These are phyloP conservation scores for Anadara kagoshimensis DNA, from an alignment of 1,140 invertebrate genomes.

Conservation along the genomic window DNA sequence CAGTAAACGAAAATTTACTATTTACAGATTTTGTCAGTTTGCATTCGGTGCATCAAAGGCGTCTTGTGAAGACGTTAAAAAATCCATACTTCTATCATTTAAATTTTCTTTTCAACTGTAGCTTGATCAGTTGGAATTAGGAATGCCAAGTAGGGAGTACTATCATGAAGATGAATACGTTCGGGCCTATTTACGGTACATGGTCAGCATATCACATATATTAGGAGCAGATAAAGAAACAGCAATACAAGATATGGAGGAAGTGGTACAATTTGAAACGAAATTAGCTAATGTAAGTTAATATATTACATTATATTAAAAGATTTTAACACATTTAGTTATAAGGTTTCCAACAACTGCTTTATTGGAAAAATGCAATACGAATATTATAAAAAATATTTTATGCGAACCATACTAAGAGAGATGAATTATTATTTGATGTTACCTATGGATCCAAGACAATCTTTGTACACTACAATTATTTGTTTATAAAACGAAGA, in stretches of 20 bases:
- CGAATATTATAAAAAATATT: not conserved
- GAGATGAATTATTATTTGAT: not conserved
- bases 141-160: conserved; percentile 85
- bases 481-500: not conserved
- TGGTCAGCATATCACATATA: conserved; percentile 85
- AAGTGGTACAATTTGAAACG: conserved; percentile 85
- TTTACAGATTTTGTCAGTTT: too few relatives aligned
- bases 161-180: conserved; percentile 82
- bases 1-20: too few relatives aligned
- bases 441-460: not conserved
- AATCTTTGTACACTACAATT: not conserved
- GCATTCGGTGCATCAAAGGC: too few relatives aligned
- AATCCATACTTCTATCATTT: too few relatives aligned
- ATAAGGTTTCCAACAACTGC: not conserved
- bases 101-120: conserved; percentile 64
- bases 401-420: not conserved
- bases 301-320: not conserved
- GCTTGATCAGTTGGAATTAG: conserved; percentile 88
- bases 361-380: not conserved
- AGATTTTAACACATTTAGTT: not conserved
- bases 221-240: conserved; percentile 79
- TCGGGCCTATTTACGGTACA: conserved; percentile 85
- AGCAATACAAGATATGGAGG: conserved; percentile 80
- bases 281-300: conserved; percentile 83
- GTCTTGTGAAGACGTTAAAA: too few relatives aligned